Evolutionary conservation across 2,113 vertebrate species (phyloP).

Genomic region (Hydrolagus affinis): DNA sequence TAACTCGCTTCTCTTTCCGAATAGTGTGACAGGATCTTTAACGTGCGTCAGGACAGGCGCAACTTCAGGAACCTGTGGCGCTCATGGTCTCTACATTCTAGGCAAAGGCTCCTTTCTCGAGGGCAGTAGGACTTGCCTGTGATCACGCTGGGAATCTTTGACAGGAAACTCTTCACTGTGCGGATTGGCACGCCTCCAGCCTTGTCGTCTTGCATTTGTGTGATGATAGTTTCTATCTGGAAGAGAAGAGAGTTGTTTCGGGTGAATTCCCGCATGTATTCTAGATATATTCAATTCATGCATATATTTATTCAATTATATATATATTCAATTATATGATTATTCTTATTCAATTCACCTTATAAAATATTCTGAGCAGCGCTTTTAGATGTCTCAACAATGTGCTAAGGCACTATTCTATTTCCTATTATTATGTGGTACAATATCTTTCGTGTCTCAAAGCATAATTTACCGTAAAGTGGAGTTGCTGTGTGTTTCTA

Average conservation of each 20-base stretch:
- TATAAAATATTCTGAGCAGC: too few species aligned
- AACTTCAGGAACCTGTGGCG: too few species aligned
- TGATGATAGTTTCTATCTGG: slow-evolving; percentile 87
- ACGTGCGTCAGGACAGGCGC: too few species aligned
- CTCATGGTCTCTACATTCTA: background rate
- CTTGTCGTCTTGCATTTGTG: slow-evolving; percentile 89
- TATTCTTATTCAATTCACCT: too few species aligned
- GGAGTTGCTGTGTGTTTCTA: background rate
- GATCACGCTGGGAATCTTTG: slow-evolving; percentile 91
- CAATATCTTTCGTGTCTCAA: too few species aligned
- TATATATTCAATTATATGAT: background rate
- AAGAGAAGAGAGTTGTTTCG: slow-evolving; percentile 38
- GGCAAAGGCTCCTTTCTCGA: background rate
- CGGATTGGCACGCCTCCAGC: slow-evolving; percentile 82
- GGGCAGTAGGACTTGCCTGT: slow-evolving; percentile 61
- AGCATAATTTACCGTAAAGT: too few species aligned
- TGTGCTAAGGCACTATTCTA: too few species aligned
- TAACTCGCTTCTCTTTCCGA: too few species aligned
- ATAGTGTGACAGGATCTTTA: too few species aligned
- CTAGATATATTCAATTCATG: too few species aligned
- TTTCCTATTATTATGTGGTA: too few species aligned
- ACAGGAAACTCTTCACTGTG: slow-evolving; percentile 94
- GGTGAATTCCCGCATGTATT: background rate
- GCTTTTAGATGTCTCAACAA: too few species aligned
- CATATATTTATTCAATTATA: background rate